phyloP scores from a whole-genome alignment of 1,140 invertebrate genomes.

The Drosophila yakuba region DNA sequence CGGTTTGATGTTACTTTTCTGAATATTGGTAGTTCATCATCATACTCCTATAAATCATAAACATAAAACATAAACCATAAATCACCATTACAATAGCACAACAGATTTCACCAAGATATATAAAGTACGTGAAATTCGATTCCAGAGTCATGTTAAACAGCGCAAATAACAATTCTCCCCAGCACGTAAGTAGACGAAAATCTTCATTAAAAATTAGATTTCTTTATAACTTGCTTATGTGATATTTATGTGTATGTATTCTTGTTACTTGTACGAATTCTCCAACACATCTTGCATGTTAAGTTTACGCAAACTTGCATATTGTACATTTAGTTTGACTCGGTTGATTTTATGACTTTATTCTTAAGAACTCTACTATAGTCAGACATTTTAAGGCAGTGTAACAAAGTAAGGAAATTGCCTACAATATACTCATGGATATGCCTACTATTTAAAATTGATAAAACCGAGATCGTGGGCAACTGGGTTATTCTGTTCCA shows the following conservation, averaged over 20 bases:
- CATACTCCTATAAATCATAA: slow-evolving; percentile 5
- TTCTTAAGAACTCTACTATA: too few relatives aligned
- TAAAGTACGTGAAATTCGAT: slow-evolving; percentile 53
- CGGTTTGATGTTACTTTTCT: slow-evolving; percentile 16
- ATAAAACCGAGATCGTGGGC: too few relatives aligned
- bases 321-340: not conserved
- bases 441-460: too few relatives aligned
- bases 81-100: slow-evolving; percentile 38
- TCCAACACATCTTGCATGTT: slow-evolving; percentile 14
- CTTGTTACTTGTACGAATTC: slow-evolving; percentile 15
- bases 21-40: slow-evolving; percentile 20
- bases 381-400: too few relatives aligned
- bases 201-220: slow-evolving; percentile 34
- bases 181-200: slow-evolving; percentile 74
- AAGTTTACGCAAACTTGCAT: not conserved
- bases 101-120: slow-evolving; percentile 42
- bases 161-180: slow-evolving; percentile 76
- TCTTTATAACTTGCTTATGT: slow-evolving; percentile 20
- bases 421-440: too few relatives aligned
- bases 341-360: not conserved
- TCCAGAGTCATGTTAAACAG: slow-evolving; percentile 76
- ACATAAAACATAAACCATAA: not conserved
- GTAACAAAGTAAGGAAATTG: too few relatives aligned
- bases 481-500: too few relatives aligned
- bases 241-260: slow-evolving; percentile 13